Percentiles rank a stretch among this genome's conserved stretches.
These are phyloP conservation scores for Polyommatus iphigenia DNA, from an alignment of 2,888 invertebrate species.

Conservation along the genomic window DNA sequence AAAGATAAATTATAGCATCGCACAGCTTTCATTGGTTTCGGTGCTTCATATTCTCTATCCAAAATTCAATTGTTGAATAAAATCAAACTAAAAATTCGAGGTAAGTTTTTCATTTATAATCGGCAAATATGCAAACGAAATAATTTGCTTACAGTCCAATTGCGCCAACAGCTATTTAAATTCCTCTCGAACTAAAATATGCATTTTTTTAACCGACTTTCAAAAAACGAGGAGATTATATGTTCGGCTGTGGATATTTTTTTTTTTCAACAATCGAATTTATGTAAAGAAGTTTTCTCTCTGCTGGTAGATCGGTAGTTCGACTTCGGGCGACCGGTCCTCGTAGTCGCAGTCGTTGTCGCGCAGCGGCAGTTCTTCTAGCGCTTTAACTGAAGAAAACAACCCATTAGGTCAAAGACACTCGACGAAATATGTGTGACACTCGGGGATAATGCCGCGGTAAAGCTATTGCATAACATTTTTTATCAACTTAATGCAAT, in stretches of 20 bases:
- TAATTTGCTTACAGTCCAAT: slow-evolving; percentile 14
- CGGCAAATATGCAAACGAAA: slow-evolving; percentile 18
- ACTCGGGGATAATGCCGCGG: no score
- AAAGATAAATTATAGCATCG: slow-evolving; percentile 7
- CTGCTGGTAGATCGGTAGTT: slow-evolving; percentile 91
- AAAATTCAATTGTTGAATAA: slow-evolving; percentile 1
- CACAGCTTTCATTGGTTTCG: not conserved
- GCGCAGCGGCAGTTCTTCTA: slow-evolving; percentile 85
- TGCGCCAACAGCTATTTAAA: not conserved
- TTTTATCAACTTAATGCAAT: no score
- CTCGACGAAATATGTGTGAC: not conserved
- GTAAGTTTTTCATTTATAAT: not conserved
- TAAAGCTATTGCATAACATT: no score
- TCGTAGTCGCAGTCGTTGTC: slow-evolving; percentile 83
- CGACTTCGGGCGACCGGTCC: slow-evolving; percentile 87
- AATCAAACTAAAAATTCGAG: not conserved
- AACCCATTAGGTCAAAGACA: slow-evolving; percentile 33
- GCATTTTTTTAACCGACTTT: not conserved
- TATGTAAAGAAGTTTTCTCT: slow-evolving; percentile 90
- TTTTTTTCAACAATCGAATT: slow-evolving; percentile 38
- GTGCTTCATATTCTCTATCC: not conserved
- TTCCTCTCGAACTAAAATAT: not conserved
- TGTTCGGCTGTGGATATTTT: no score
- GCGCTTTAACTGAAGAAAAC: slow-evolving; percentile 83
- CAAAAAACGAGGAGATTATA: no score